Evolutionary conservation across 2,797 vertebrate species (phyloP).

Genomic region (Chelmon rostratus): DNA sequence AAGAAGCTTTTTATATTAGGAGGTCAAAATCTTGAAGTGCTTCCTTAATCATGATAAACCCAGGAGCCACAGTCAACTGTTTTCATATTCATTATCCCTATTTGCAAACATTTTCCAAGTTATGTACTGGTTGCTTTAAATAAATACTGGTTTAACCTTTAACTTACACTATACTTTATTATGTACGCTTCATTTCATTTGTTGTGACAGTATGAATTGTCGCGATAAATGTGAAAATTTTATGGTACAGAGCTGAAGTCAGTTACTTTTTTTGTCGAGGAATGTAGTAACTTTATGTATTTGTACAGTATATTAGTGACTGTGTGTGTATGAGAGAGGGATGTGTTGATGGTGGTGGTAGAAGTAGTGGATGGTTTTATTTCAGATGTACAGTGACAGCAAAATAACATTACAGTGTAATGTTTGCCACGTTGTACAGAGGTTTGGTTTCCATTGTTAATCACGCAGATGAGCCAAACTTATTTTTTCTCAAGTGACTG

Average conservation of each 20-base stretch:
- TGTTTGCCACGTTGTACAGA: constrained; percentile 19
- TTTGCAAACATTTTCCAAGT: too few relatives aligned
- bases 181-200: too few relatives aligned
- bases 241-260: too few relatives aligned
- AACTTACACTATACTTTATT: too few relatives aligned
- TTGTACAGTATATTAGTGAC: background rate
- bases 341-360: background rate
- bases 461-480: background rate
- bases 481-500: background rate
- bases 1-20: background rate
- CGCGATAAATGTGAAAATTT: too few relatives aligned
- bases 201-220: too few relatives aligned
- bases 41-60: too few relatives aligned
- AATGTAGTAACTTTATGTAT: background rate
- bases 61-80: background rate
- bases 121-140: too few relatives aligned
- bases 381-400: background rate
- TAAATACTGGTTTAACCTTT: too few relatives aligned
- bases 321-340: background rate
- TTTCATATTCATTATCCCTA: background rate
- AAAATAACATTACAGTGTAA: constrained; percentile 1
- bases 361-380: constrained; percentile 2
- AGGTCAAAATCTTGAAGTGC: too few relatives aligned
- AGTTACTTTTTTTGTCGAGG: too few relatives aligned
- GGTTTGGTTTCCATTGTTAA: background rate